A percentile compares a stretch with the other conserved stretches of the same genome.
These are phyloP conservation scores for Acronicta aceris DNA, from an alignment of 2,888 invertebrate species.

Conservation along the genomic window DNA sequence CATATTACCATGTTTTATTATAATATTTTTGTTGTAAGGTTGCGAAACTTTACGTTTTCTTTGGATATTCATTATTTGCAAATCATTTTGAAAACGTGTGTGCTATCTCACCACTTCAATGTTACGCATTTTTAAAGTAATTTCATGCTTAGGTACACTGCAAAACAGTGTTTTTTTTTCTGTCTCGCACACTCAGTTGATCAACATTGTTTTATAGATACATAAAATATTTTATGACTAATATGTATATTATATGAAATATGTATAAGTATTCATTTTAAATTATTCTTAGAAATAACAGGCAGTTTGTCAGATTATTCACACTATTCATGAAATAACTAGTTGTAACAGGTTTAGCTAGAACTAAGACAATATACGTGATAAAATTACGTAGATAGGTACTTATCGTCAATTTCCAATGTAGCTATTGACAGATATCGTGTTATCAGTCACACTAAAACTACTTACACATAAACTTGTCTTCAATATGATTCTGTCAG, in stretches of 20 bases:
- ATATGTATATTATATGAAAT: background rate
- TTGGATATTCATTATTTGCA: background rate
- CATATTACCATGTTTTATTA: slow-evolving; percentile 21
- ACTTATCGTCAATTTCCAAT: background rate
- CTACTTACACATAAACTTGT: background rate
- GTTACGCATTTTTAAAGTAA: background rate
- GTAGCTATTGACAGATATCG: background rate
- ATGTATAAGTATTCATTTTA: background rate
- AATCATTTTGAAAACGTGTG: background rate
- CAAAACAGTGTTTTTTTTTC: background rate
- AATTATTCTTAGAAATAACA: slow-evolving; percentile 2
- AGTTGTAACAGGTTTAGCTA: slow-evolving; percentile 10
- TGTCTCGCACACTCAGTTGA: background rate
- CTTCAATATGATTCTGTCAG: background rate
- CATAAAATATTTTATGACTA: background rate
- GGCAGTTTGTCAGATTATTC: slow-evolving; percentile 1
- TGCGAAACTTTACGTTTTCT: background rate
- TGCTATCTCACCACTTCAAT: background rate
- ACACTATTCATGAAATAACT: slow-evolving; percentile 22
- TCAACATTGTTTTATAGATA: background rate
- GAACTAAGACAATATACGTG: background rate
- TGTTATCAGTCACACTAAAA: background rate
- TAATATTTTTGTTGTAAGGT: slow-evolving; percentile 4
- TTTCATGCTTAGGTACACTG: background rate
- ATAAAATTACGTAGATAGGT: background rate